phyloP scores from a whole-genome alignment of 53 echinoderm and acorn worm genomes.

The Actinopyga echinites region DNA sequence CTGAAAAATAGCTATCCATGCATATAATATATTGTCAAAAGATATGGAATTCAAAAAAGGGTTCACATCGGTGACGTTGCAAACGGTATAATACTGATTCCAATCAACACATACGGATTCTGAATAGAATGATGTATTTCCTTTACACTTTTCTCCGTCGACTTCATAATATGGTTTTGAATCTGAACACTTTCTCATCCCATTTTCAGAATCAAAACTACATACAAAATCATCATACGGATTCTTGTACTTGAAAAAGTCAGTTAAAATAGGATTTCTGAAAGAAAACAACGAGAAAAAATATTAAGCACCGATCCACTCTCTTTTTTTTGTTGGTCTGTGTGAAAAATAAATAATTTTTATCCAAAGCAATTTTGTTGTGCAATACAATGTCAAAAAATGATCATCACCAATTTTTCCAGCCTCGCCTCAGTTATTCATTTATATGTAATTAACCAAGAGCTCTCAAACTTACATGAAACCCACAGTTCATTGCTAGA shows the following conservation, averaged over 20 bases:
- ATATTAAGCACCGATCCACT: too few relatives aligned
- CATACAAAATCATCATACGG: slow-evolving; percentile 79
- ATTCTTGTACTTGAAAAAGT: slow-evolving; percentile 45
- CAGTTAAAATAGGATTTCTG: slow-evolving; percentile 56
- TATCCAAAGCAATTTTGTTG: too few relatives aligned
- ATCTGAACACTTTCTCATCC: slow-evolving; percentile 61
- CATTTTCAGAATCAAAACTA: slow-evolving; percentile 61
- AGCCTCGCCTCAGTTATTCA: too few relatives aligned
- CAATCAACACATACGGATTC: slow-evolving; percentile 76
- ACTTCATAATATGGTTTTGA: slow-evolving; percentile 34
- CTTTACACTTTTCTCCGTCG: slow-evolving; percentile 61
- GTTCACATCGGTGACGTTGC: slow-evolving; percentile 70
- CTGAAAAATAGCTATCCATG: slow-evolving; percentile 99
- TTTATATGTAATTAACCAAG: too few relatives aligned
- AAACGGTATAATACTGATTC: slow-evolving; percentile 94
- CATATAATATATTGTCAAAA: slow-evolving; percentile 99
- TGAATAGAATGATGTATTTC: slow-evolving; percentile 4
- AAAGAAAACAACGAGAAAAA: not conserved
- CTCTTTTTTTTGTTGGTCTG: too few relatives aligned
- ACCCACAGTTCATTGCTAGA: too few relatives aligned
- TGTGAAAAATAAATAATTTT: too few relatives aligned
- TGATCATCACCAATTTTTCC: too few relatives aligned
- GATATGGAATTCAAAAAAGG: slow-evolving; percentile 95
- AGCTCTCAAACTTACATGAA: too few relatives aligned
- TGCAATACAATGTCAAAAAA: too few relatives aligned